A percentile compares a stretch with the other conserved stretches of the same genome.
Evolutionary conservation across 1,140 invertebrate genomes (phyloP).

Genomic region (Drosophila truncata): DNA sequence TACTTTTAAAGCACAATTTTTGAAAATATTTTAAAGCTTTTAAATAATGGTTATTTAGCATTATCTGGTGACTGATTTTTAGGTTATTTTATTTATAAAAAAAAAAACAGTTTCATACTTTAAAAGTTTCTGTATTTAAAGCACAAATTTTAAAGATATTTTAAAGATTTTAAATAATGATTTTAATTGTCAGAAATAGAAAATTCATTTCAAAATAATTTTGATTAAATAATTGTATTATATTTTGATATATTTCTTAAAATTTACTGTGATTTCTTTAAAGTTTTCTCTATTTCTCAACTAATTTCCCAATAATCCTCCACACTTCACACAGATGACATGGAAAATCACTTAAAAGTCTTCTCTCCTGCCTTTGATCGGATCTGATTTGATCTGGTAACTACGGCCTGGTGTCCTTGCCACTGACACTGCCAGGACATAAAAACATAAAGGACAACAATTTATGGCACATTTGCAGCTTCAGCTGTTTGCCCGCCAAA

Average conservation of each 20-base stretch:
- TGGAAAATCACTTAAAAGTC: constrained; percentile 59
- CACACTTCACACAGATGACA: constrained; percentile 1
- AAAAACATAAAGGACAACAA: constrained; percentile 77
- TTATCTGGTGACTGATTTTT: background rate
- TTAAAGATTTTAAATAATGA: background rate
- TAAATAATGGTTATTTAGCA: background rate
- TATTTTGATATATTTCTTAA: background rate
- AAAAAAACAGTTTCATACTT: background rate
- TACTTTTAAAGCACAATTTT: background rate
- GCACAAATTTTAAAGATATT: background rate
- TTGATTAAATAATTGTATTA: too few species aligned
- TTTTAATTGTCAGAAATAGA: background rate
- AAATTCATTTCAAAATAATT: too few species aligned
- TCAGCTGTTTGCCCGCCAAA: constrained; percentile 28
- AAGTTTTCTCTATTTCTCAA: background rate
- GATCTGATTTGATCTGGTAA: constrained; percentile 66
- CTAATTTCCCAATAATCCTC: background rate
- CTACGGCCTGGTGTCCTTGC: constrained; percentile 4
- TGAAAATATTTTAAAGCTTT: background rate
- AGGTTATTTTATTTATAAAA: background rate
- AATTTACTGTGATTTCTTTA: accelerated
- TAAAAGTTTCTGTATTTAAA: too few species aligned
- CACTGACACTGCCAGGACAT: constrained; percentile 52
- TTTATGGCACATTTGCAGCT: constrained; percentile 80
- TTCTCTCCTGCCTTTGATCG: constrained; percentile 20